phyloP scores from a whole-genome alignment of 2,888 invertebrate species.

The Tipula vernalis region DNA sequence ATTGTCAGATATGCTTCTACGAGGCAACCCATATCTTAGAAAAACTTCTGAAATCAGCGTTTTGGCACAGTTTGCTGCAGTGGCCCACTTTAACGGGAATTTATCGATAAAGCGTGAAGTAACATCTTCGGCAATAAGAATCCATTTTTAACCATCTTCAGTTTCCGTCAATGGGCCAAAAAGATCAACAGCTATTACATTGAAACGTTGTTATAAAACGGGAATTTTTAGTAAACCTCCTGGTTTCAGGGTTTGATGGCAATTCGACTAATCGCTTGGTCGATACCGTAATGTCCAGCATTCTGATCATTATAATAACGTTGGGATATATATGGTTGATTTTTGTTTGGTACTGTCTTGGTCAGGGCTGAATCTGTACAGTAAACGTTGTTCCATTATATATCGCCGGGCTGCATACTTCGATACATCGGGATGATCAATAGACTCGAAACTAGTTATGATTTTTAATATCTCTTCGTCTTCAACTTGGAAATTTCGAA shows the following conservation, averaged over 20 bases:
- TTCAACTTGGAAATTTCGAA: background rate
- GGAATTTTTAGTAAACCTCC: background rate
- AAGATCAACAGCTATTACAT: too few relatives aligned
- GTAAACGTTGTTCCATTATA: too few relatives aligned
- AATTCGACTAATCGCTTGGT: background rate
- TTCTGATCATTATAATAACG: background rate
- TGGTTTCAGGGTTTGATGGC: background rate
- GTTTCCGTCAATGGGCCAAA: background rate
- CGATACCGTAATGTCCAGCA: background rate
- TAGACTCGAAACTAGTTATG: background rate
- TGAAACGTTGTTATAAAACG: too few relatives aligned
- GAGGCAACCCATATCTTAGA: background rate
- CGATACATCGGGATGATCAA: too few relatives aligned
- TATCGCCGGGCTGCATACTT: too few relatives aligned
- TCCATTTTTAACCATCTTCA: too few relatives aligned
- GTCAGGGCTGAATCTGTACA: background rate
- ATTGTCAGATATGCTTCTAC: too few relatives aligned
- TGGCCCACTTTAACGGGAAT: background rate
- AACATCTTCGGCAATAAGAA: background rate
- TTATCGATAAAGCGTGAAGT: background rate
- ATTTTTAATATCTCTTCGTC: too few relatives aligned
- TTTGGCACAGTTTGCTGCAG: conserved; percentile 12
- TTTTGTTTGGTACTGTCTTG: background rate
- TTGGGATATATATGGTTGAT: background rate
- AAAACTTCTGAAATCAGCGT: too few relatives aligned